Base-by-base conservation (phyloP, 2,797 vertebrate species). In the Poliocrania exsul region DNA sequence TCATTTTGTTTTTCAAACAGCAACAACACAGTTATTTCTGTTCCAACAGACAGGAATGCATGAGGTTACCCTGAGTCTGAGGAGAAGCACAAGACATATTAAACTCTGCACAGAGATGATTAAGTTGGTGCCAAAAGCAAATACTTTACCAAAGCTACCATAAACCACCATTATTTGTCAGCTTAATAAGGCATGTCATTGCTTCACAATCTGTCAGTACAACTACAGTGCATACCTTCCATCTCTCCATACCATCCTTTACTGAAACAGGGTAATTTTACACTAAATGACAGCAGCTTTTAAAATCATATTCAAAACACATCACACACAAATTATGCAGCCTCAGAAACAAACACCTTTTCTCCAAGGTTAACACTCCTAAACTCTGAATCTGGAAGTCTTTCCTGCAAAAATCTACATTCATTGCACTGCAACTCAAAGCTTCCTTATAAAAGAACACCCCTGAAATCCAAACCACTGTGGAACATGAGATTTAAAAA, bases 241-340 rank as follows among this genome's bases (percentile, higher is more conserved):
- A 78, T 71, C 23, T 4, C 56, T 42, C 47, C 91, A 91, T 44
- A 77, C 37, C 62, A n/a, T 81, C 74, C 40, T 77, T 86, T 71
- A 86, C 83, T 71, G 65, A 84, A 92, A 31, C 29, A 49, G 15
- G 73, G 49, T 57, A 6, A 67, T 94, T 87, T 74, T 67, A 87
- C 61, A 88, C 38, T 83, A 91, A 95, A 58, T 86, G 88, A 90
- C 81, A 97, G 71, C 78, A 91, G 77, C 64, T 78, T 88, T 92
- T 47, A 54, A 80, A 88, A 75, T 86, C 38, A 1, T 62, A 19
- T 5, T 90, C 85, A 65, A 42, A 80, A 81, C n/a, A 61, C 2
- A 2, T 78, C 73, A 73, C 80, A 51, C 77, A 46, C 33, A 85
- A 71, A 62, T 73, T 17, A 46, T 0, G 0, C 24, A 56, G 49